Conservation (phyloP, 2,113 vertebrate species). For the Sinocyclocheilus anophthalmus region DNA sequence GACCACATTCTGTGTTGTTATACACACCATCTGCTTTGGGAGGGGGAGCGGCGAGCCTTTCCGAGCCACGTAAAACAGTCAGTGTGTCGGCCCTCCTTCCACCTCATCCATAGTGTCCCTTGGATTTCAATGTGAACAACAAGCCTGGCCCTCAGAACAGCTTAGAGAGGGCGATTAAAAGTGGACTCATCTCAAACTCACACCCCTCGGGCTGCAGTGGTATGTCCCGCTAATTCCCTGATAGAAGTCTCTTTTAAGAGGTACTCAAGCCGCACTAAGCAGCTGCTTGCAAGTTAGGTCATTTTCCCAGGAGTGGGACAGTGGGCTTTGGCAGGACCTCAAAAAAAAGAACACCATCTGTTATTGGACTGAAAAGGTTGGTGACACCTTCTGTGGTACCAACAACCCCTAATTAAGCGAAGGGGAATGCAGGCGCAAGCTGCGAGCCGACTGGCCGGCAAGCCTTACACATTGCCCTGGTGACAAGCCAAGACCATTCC, state of each 20-base stretch:
- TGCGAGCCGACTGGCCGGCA: conserved; percentile 84
- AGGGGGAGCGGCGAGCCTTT: conserved; percentile 73
- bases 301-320: conserved; percentile 99
- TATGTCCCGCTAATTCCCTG: conserved; percentile 75
- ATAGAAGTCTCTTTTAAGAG: conserved; percentile 91
- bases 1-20: conserved; percentile 85
- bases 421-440: conserved; percentile 89
- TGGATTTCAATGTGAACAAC: conserved; percentile 12
- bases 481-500: conserved; percentile 80
- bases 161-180: conserved; percentile 36
- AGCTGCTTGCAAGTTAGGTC: conserved; percentile 98
- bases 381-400: conserved; percentile 99
- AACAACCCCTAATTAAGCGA: conserved; percentile 98
- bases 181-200: conserved; percentile 49
- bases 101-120: conserved; percentile 1
- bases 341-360: conserved; percentile 97
- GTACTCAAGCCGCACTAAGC: conserved; percentile 99
- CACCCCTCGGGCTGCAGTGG: conserved; percentile 79
- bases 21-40: conserved; percentile 91
- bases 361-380: conserved; percentile 92
- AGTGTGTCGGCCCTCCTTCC: conserved; percentile 44
- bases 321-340: conserved; percentile 97
- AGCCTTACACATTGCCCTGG: conserved; percentile 78
- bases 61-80: conserved; percentile 58
- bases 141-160: background rate